Evolutionary conservation across 2,888 invertebrate species (phyloP), one percentile per base, ranked within the genome.

Genomic region (Cheilosia pagana): DNA sequence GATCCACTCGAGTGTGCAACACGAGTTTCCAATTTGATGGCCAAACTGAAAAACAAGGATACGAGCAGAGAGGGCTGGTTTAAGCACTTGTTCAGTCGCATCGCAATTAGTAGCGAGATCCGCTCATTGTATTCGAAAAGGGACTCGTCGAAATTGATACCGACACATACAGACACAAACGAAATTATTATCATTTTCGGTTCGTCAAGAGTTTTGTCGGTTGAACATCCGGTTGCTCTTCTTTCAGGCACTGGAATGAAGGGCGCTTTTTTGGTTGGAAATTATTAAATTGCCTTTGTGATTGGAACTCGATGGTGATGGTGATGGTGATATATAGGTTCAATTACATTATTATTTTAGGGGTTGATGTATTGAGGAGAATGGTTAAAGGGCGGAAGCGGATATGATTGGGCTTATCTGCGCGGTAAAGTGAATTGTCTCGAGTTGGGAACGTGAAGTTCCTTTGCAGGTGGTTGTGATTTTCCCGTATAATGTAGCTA

Each of bases 11-110:
- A 85, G 81, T 76, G 81, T 68, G 62, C 65, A 79, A 75, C 83
- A 85, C 74, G 79, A 81, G 81, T 81, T 85, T 85, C 67, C 81
- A 85, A 81, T 76, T 81, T 81, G 55, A 81, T 75, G 71, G 75
- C 53, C 85, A 85, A 60, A 79, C 52, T 75, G 55, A 65, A 71
- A 53, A 70, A 12, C 55, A 52, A 52, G 39, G 53, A 53, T 48
- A 19, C 28, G 21, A 48, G 16, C 7, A 19, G 62, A 39, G 19
- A 16, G 10, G 50, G 45, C 31, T 55, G 67, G 53, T 35, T 75
- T 74, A 55, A 85, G 75, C 70, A 70, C 75, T 75, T 83, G 72
- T 78, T 68, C 83, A 23, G 31, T 39, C 55, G 43, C 74, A 75
- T 39, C 55, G 43, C 79, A 75, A 81, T 76, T 76, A 75, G 67